Evolutionary conservation across 2,888 invertebrate genomes (phyloP).

Genomic region (Himalopsyche kuldschensis): DNA sequence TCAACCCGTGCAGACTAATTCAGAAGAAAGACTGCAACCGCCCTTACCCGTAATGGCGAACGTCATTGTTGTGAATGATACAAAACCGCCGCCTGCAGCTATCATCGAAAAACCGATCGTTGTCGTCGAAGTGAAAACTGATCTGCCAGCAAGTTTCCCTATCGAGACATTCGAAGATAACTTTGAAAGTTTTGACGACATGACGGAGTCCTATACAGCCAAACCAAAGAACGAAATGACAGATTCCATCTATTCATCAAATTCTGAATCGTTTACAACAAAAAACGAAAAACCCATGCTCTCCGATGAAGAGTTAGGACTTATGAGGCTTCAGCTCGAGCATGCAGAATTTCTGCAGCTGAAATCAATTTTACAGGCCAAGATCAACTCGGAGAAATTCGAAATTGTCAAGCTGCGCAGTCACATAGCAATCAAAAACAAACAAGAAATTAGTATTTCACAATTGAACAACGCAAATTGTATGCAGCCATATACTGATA

Average conservation of each 20-base stretch:
- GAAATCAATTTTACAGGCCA: slow-evolving; percentile 68
- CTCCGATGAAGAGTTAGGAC: slow-evolving; percentile 60
- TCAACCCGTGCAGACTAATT: background rate
- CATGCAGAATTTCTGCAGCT: slow-evolving; percentile 68
- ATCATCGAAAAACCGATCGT: slow-evolving; percentile 10
- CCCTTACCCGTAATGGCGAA: slow-evolving; percentile 5
- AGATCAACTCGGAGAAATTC: slow-evolving; percentile 72
- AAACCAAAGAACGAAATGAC: slow-evolving; percentile 42
- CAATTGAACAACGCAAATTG: slow-evolving; percentile 46
- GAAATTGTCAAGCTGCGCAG: slow-evolving; percentile 69
- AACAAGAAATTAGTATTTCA: slow-evolving; percentile 49
- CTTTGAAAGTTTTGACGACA: slow-evolving; percentile 39
- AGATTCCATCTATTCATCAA: slow-evolving; percentile 43
- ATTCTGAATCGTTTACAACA: slow-evolving; percentile 44
- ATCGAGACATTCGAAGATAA: slow-evolving; percentile 50
- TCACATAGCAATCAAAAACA: slow-evolving; percentile 56
- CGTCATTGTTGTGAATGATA: slow-evolving; percentile 12
- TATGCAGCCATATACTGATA: slow-evolving; percentile 45
- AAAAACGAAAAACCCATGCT: slow-evolving; percentile 55
- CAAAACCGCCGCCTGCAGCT: slow-evolving; percentile 8
- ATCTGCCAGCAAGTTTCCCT: slow-evolving; percentile 45
- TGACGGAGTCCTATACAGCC: slow-evolving; percentile 35
- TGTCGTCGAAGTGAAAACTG: slow-evolving; percentile 28
- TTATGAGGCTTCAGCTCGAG: slow-evolving; percentile 66
- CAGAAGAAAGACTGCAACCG: slow-evolving; percentile 15